Evolutionary conservation across 2,797 vertebrate species (phyloP).

Genomic region (Caiman crocodilus): DNA sequence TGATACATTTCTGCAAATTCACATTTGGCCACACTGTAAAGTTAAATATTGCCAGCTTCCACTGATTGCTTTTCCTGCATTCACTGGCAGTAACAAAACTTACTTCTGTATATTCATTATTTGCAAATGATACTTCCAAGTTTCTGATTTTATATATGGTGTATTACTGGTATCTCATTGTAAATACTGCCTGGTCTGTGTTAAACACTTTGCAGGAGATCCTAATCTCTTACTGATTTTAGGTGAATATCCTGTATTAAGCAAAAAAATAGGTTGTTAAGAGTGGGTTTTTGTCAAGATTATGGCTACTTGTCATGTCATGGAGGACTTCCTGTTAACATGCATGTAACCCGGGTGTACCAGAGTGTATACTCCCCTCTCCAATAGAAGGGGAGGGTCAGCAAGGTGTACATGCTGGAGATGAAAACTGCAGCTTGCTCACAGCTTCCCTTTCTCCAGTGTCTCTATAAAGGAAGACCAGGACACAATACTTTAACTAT

Average conservation of each 20-base stretch:
- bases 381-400: too few relatives aligned
- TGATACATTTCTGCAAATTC: slow-evolving; percentile 49
- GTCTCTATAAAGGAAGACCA: too few relatives aligned
- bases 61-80: slow-evolving; percentile 51
- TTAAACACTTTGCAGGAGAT: neutral
- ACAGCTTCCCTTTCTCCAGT: too few relatives aligned
- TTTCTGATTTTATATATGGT: slow-evolving; percentile 5
- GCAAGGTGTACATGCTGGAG: neutral
- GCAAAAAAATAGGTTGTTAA: slow-evolving; percentile 22
- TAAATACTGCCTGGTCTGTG: slow-evolving; percentile 4
- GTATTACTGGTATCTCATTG: neutral
- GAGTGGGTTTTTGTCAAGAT: neutral
- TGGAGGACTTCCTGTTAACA: neutral
- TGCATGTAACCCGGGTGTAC: neutral
- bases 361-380: too few relatives aligned
- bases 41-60: slow-evolving; percentile 63
- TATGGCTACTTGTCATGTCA: slow-evolving; percentile 11
- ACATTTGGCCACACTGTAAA: slow-evolving; percentile 54
- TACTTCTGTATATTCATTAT: neutral
- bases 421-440: slow-evolving; percentile 13
- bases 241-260: slow-evolving; percentile 26
- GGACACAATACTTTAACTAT: too few relatives aligned
- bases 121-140: slow-evolving; percentile 18
- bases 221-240: slow-evolving; percentile 30
- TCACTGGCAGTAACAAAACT: slow-evolving; percentile 3